These are phyloP conservation scores for Agrypnus murinus DNA, from an alignment of 2,888 invertebrate species.

Conservation along the genomic window DNA sequence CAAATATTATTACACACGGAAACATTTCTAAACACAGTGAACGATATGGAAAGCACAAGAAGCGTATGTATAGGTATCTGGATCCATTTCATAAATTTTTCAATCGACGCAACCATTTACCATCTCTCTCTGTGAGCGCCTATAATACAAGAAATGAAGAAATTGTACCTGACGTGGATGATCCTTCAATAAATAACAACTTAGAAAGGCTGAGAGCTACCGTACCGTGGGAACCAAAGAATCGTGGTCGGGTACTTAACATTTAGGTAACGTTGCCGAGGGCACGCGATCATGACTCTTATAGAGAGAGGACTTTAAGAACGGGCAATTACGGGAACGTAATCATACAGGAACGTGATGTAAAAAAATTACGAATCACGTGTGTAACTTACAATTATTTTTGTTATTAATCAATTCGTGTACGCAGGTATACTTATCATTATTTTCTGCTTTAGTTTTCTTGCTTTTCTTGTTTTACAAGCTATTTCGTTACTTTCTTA, in stretches of 20 bases:
- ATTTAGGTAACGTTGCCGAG: conserved; percentile 62
- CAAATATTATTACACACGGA: conserved; percentile 34
- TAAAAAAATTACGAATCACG: conserved; percentile 47
- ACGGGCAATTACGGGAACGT: conserved; percentile 51
- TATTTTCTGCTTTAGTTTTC: background rate
- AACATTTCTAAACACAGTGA: conserved; percentile 19
- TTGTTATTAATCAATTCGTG: conserved; percentile 45
- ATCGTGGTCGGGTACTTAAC: conserved; percentile 66
- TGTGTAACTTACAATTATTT: conserved; percentile 46
- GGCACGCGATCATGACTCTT: conserved; percentile 57
- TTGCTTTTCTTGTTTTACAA: no score
- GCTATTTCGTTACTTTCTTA: no score
- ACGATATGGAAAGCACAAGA: conserved; percentile 24
- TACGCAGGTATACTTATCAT: conserved; percentile 15
- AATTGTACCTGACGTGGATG: conserved; percentile 50
- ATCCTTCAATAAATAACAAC: conserved; percentile 57
- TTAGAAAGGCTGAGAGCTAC: conserved; percentile 65
- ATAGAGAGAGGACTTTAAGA: conserved; percentile 47
- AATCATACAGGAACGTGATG: conserved; percentile 50
- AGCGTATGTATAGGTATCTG: background rate
- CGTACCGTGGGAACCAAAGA: conserved; percentile 66
- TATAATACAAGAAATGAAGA: conserved; percentile 25
- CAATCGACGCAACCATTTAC: background rate
- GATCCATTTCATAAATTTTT: background rate
- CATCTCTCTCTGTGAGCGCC: conserved; percentile 12